phyloP scores from a whole-genome alignment of 2,113 vertebrate genomes.

The Nycticryphes semicollaris region DNA sequence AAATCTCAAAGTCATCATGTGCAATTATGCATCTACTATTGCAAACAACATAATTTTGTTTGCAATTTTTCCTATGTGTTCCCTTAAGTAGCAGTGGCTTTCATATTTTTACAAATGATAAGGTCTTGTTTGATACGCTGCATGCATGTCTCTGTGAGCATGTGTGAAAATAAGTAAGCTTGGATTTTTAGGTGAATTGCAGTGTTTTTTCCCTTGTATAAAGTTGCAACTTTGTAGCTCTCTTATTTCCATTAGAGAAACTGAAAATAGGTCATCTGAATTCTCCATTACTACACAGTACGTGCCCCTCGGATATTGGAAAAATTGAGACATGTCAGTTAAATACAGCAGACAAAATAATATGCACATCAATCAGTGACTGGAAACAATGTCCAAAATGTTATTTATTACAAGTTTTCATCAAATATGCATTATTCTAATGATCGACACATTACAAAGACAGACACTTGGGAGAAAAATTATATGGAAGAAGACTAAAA shows the following conservation, averaged over 20 bases:
- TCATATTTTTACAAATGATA: fast-evolving
- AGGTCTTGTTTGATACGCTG: background rate
- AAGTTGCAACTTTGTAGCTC: background rate
- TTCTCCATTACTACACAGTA: slow-evolving; percentile 19
- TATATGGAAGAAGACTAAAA: slow-evolving; percentile 19
- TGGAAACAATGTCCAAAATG: slow-evolving; percentile 58
- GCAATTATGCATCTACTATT: background rate
- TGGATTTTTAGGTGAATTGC: slow-evolving; percentile 37
- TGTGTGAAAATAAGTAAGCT: slow-evolving; percentile 9
- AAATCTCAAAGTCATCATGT: background rate
- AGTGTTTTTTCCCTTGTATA: background rate
- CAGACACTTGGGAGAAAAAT: slow-evolving; percentile 65
- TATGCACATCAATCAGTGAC: slow-evolving; percentile 59
- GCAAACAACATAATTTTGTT: slow-evolving; percentile 20
- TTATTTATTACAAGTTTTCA: slow-evolving; percentile 74
- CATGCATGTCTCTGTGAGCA: background rate
- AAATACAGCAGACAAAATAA: slow-evolving; percentile 70
- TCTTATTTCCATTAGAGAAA: slow-evolving; percentile 38
- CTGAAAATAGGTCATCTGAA: slow-evolving; percentile 55
- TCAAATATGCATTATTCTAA: slow-evolving; percentile 75
- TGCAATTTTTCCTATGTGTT: slow-evolving; percentile 10
- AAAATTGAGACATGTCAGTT: slow-evolving; percentile 18
- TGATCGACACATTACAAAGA: slow-evolving; percentile 63
- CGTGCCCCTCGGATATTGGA: background rate
- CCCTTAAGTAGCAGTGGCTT: background rate